Evolutionary conservation across 2,797 vertebrate species (phyloP).

Genomic region (Pseudochirops cupreus): DNA sequence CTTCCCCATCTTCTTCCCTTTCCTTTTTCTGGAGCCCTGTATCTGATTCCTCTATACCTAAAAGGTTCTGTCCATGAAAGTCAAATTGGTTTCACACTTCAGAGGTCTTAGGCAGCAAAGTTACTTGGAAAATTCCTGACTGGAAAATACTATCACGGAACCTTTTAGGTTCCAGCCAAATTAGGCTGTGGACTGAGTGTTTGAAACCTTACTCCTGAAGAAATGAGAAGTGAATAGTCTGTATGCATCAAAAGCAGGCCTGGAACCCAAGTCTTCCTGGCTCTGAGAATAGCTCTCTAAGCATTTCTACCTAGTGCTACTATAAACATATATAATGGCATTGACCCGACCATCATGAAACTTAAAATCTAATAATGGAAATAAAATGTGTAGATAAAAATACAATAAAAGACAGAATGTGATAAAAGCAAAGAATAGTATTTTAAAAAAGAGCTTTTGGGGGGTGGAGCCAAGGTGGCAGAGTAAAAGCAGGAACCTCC

Average conservation of each 20-base stretch:
- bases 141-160: too few species aligned
- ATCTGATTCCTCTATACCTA: too few species aligned
- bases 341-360: neutral
- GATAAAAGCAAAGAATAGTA: neutral
- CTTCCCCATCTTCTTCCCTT: too few species aligned
- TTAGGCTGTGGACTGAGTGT: neutral
- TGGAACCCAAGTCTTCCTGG: neutral
- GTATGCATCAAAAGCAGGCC: neutral
- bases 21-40: too few species aligned
- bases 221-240: neutral
- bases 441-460: neutral
- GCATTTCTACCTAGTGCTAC: neutral
- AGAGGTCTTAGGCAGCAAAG: too few species aligned
- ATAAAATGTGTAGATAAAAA: neutral
- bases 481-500: too few species aligned
- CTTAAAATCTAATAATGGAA: neutral
- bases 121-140: too few species aligned
- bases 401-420: neutral
- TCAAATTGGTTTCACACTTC: too few species aligned
- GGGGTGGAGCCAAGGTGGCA: too few species aligned
- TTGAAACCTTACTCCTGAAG: neutral
- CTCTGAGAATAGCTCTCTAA: neutral
- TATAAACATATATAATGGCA: neutral
- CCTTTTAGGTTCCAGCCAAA: too few species aligned
- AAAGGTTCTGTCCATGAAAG: too few species aligned